phyloP scores from a whole-genome alignment of 2,113 vertebrate genomes.

The Marmota flaviventris region DNA sequence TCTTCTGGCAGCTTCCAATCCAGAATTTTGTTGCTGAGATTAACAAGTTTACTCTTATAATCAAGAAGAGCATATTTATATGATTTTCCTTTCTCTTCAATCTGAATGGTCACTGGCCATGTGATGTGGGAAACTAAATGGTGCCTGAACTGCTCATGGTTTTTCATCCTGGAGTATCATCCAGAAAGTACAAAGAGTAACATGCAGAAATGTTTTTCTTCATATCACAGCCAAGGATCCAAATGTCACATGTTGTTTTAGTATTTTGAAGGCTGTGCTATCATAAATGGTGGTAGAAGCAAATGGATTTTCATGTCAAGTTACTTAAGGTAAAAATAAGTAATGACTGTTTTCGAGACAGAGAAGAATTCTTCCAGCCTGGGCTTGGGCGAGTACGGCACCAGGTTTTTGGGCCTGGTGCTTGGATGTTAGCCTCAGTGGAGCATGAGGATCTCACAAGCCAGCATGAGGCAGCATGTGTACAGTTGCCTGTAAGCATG shows the following conservation, averaged over 20 bases:
- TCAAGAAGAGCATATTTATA: not conserved
- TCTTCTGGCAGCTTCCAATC: not conserved
- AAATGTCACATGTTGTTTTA: not conserved
- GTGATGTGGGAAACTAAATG: not conserved
- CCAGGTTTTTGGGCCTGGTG: not conserved
- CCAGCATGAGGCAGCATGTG: too few species aligned
- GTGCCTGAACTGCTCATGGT: not conserved
- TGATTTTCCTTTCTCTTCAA: not conserved
- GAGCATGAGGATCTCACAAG: not conserved
- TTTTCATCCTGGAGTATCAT: not conserved
- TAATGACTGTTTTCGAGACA: not conserved
- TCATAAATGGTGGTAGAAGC: not conserved
- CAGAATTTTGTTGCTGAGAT: constrained; percentile 37
- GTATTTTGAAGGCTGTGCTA: not conserved
- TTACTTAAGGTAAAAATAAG: constrained; percentile 40
- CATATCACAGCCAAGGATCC: not conserved
- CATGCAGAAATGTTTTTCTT: not conserved
- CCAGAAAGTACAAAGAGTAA: not conserved
- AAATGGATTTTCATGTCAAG: constrained; percentile 32
- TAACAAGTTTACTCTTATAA: not conserved
- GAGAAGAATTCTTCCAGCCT: not conserved
- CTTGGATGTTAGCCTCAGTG: not conserved
- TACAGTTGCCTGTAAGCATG: not conserved
- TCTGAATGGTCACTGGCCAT: not conserved
- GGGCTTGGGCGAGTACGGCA: not conserved